These are phyloP conservation scores for Choreutis nemorana DNA, from an alignment of 2,888 invertebrate species.

Conservation along the genomic window DNA sequence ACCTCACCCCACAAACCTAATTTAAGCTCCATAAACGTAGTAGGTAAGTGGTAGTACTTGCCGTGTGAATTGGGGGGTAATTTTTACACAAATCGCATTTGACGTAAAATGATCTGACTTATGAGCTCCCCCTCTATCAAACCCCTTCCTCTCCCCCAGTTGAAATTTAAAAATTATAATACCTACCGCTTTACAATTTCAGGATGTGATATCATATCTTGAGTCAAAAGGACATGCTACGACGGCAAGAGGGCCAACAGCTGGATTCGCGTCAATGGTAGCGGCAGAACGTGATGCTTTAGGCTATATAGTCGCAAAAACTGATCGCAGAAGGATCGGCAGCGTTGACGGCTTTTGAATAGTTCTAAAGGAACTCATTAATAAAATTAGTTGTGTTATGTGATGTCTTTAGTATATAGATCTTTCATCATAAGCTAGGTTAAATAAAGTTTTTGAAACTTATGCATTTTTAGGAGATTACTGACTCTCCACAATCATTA, in stretches of 20 bases:
- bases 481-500: no score
- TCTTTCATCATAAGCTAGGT: background rate
- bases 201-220: constrained; percentile 52
- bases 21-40: no score
- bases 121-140: no score
- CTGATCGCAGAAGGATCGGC: constrained; percentile 58
- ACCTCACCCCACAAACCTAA: no score
- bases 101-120: no score
- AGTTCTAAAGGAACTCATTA: background rate
- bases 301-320: constrained; percentile 33
- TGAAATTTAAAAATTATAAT: no score
- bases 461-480: background rate
- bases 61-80: no score
- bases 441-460: background rate
- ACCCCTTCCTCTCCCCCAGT: no score
- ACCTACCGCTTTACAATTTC: no score
- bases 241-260: constrained; percentile 43
- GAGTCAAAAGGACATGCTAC: constrained; percentile 58
- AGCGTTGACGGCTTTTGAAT: constrained; percentile 51
- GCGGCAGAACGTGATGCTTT: constrained; percentile 52
- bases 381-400: background rate
- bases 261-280: constrained; percentile 72
- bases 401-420: background rate
- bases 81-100: no score
- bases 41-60: no score